Evolutionary conservation across 2,797 vertebrate genomes (phyloP), one percentile per base, ranked within the genome.

Genomic region (Chloroceryle inda): DNA sequence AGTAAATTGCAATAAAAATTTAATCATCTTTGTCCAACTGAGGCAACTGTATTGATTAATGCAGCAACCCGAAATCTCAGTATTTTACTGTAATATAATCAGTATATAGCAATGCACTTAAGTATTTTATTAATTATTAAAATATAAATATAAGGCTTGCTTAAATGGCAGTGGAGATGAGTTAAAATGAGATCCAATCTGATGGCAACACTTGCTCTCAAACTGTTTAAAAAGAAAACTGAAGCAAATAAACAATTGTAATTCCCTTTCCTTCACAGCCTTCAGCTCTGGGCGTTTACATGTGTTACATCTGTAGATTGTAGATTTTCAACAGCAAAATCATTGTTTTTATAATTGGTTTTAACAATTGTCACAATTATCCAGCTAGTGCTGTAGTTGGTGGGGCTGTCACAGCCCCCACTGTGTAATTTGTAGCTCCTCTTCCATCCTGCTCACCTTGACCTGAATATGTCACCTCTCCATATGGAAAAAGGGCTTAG

Each of bases 1-100:
- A 78, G 63, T 84, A 44, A 96, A 96, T 81, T 95, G 44, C 76
- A 95, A 95, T 95, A 77, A 94, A 97, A 97, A 80, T 95, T 96
- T 96, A 96, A 96, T 97, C 69, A 91, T 61, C 50, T 95, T 97
- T 94, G 61, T 94, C 90, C 73, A 94, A 56, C 80, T 7, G 9
- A 81, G 74, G 76, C 90, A 97, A 87, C 66, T 11, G 6, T 91
- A 94, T 91, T 96, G 79, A 96, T 97, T 96, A 94, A 76, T 97
- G 55, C 26, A 83, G 53, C 52, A 86, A 82, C 31, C 52, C 59
- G 55, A 59, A 75, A 88, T 88, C 66, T 77, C 92, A 72, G 77
- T 68, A 61, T 92, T 95, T 94, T 69, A 38, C 59, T 74, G 64
- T 92, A 93, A 95, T 90, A 42, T 59, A 77, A 94, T 94, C 59